phyloP scores from a whole-genome alignment of 2,888 invertebrate species.

The Perdita meconis region DNA sequence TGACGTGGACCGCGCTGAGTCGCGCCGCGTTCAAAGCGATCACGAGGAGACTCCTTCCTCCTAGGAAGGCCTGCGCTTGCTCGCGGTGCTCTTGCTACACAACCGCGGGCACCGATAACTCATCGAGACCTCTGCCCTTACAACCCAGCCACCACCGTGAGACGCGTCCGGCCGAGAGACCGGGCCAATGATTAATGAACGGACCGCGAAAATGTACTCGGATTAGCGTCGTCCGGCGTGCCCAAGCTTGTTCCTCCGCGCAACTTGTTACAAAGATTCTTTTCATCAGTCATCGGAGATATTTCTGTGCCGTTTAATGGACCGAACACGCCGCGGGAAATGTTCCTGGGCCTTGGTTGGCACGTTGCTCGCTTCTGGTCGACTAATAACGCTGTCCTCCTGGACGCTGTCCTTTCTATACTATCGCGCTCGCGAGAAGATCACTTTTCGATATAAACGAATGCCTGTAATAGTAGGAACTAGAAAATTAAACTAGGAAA shows the following conservation, averaged over 20 bases:
- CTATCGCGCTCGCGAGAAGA: not conserved
- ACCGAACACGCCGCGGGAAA: conserved; percentile 40
- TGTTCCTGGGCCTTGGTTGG: conserved; percentile 20
- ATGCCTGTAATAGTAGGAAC: not conserved
- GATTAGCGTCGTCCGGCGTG: conserved; percentile 63
- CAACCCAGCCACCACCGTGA: conserved; percentile 64
- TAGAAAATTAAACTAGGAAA: too few relatives aligned
- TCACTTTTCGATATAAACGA: not conserved
- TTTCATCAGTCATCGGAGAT: conserved; percentile 61
- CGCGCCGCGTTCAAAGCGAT: conserved; percentile 61
- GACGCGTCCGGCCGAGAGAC: conserved; percentile 41
- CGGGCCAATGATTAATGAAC: conserved; percentile 67
- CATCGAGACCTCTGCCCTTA: conserved; percentile 68
- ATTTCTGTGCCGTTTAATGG: conserved; percentile 63
- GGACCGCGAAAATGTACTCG: conserved; percentile 63
- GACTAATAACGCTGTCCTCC: conserved; percentile 16
- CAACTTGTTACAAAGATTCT: conserved; percentile 66
- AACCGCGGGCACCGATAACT: conserved; percentile 64
- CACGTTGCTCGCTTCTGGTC: conserved; percentile 37
- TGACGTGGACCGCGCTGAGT: too few relatives aligned
- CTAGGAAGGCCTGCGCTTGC: conserved; percentile 24
- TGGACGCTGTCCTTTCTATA: not conserved
- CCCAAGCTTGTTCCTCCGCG: conserved; percentile 57
- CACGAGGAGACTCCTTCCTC: conserved; percentile 36
- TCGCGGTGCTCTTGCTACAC: conserved; percentile 40